A percentile compares a stretch with the other conserved stretches of the same genome.
phyloP scores from a whole-genome alignment of 2,888 invertebrate genomes.

The Pteria penguin region DNA sequence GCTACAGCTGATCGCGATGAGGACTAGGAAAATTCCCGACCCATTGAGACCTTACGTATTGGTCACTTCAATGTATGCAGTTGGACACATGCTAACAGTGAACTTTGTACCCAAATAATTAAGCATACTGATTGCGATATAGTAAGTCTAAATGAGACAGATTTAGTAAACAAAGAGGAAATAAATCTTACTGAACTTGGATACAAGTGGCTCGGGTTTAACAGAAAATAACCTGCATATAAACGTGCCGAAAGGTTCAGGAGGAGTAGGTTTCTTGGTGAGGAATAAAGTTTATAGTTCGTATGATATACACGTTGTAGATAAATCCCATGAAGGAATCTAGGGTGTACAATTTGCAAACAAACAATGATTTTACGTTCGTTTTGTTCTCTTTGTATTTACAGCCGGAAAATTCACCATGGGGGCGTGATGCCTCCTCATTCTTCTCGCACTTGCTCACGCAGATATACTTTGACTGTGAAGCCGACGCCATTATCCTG shows the following conservation, averaged over 20 bases:
- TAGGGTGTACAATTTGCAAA: neutral
- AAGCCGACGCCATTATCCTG: neutral
- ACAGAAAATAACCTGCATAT: conserved; percentile 12
- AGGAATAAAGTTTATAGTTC: neutral
- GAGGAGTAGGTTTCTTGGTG: conserved; percentile 14
- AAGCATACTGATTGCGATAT: neutral
- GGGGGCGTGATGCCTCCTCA: conserved; percentile 10
- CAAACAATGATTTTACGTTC: neutral
- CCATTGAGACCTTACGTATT: neutral
- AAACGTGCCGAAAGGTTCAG: conserved; percentile 21
- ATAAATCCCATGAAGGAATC: neutral
- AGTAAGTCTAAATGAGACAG: conserved; percentile 16
- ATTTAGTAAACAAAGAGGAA: neutral
- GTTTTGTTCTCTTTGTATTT: neutral
- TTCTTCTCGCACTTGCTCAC: conserved; percentile 9
- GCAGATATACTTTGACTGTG: neutral
- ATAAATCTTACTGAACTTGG: neutral
- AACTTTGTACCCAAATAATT: neutral
- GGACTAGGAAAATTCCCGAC: too few relatives aligned
- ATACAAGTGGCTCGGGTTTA: conserved; percentile 5
- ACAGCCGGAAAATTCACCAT: conserved; percentile 13
- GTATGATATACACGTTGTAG: neutral
- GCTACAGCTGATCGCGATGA: too few relatives aligned
- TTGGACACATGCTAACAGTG: neutral
- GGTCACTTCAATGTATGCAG: conserved; percentile 4